These are phyloP conservation scores for Pelecanus crispus DNA, from an alignment of 2,113 vertebrate species.

Conservation along the genomic window DNA sequence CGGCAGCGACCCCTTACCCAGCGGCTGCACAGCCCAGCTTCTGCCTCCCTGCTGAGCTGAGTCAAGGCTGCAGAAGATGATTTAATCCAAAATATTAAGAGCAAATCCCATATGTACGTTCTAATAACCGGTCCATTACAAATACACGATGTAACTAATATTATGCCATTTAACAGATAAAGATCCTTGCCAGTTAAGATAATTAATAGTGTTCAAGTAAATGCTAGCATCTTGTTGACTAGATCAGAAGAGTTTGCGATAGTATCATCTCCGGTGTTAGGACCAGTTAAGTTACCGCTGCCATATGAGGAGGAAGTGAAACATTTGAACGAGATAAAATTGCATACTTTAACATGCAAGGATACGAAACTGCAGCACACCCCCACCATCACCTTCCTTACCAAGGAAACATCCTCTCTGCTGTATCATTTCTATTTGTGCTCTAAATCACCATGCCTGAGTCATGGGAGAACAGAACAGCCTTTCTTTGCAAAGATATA, in stretches of 20 bases:
- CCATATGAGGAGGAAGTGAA: constrained; percentile 31
- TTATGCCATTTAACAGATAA: not conserved
- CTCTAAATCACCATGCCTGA: not conserved
- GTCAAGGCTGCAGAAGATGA: not conserved
- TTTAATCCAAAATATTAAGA: not conserved
- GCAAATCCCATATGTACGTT: not conserved
- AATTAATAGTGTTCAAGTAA: not conserved
- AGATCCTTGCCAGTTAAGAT: not conserved
- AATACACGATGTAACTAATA: not conserved
- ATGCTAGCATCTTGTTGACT: not conserved
- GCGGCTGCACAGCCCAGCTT: not conserved
- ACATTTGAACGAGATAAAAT: constrained; percentile 34
- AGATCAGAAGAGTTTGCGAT: not conserved
- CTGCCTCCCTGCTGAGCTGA: not conserved
- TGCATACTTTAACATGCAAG: not conserved
- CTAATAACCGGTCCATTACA: not conserved
- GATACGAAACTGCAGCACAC: not conserved
- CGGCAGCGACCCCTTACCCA: not conserved
- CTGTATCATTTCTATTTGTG: not conserved
- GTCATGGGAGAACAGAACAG: constrained; percentile 1
- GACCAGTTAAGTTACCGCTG: not conserved
- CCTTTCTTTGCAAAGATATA: not conserved
- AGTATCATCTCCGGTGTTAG: not conserved
- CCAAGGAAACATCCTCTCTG: not conserved
- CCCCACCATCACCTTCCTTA: not conserved